A percentile compares a stretch with the other conserved stretches of the same genome.
These are phyloP conservation scores for Sturmia bella DNA, from an alignment of 2,888 invertebrate species.

Conservation along the genomic window DNA sequence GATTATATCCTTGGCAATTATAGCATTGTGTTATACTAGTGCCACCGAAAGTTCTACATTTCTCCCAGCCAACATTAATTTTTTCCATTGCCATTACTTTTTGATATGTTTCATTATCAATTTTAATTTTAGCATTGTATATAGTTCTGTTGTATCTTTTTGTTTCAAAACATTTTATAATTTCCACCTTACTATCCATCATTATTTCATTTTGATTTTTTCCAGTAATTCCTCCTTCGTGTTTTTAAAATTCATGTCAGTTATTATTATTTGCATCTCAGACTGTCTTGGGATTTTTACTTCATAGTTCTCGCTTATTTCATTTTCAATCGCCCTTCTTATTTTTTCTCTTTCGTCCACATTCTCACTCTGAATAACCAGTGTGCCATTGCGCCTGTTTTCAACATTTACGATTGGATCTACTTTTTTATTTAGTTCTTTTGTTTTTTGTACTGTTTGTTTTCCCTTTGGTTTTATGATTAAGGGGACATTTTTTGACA, in stretches of 20 bases:
- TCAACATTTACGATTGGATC: no score
- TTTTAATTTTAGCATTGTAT: slow-evolving; percentile 6
- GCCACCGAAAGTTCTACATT: slow-evolving; percentile 7
- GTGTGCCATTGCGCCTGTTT: no score
- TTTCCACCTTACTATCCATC: not conserved
- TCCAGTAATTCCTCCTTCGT: not conserved
- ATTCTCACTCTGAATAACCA: not conserved
- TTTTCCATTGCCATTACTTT: not conserved
- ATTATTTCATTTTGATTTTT: not conserved
- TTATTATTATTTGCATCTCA: slow-evolving; percentile 8
- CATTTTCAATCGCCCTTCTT: not conserved
- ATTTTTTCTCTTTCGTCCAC: not conserved
- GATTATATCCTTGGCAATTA: slow-evolving; percentile 10
- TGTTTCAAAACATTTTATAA: not conserved
- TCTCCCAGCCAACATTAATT: slow-evolving; percentile 30
- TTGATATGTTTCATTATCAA: slow-evolving; percentile 2
- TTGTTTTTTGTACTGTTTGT: no score
- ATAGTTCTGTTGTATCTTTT: slow-evolving; percentile 12
- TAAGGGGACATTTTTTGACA: no score
- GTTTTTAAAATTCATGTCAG: not conserved
- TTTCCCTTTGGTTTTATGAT: no score
- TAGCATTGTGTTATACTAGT: not conserved
- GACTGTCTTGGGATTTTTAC: not conserved
- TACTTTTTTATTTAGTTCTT: no score
- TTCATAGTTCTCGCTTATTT: not conserved